Conservation (phyloP, 2,888 invertebrate genomes). For the Coelinius sp. region DNA sequence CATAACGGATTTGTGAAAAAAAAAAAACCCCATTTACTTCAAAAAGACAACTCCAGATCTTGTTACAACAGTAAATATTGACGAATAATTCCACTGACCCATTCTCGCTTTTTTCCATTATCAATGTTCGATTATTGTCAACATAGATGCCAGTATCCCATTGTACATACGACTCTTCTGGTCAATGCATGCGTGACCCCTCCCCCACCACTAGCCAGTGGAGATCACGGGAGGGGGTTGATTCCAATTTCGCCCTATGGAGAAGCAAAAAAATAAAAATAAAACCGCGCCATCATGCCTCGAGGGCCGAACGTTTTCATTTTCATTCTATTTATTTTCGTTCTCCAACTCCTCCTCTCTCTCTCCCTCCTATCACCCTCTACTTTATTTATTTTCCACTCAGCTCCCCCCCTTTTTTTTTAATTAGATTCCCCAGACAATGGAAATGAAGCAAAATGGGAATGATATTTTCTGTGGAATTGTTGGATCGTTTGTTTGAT, state of each 20-base stretch:
- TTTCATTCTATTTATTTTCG: conserved; percentile 10
- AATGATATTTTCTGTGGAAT: background rate
- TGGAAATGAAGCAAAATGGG: conserved; percentile 9
- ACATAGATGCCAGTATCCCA: background rate
- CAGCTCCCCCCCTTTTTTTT: background rate
- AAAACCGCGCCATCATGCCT: background rate
- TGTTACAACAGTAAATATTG: background rate
- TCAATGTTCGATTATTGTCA: background rate
- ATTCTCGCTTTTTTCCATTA: background rate
- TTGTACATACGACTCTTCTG: background rate
- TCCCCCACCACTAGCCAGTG: background rate
- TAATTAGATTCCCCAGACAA: background rate
- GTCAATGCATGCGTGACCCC: background rate
- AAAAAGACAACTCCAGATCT: background rate
- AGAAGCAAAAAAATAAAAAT: background rate
- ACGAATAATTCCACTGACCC: background rate
- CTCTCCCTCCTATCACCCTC: background rate
- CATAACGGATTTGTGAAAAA: background rate
- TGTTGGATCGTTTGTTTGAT: background rate
- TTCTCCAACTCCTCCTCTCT: background rate
- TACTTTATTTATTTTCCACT: conserved; percentile 4
- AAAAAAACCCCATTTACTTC: too few relatives aligned
- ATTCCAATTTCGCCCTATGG: conserved; percentile 4
- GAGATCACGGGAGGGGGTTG: background rate
- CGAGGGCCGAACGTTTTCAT: background rate